Evolutionary conservation across 1,140 invertebrate species (phyloP), one percentile per base, ranked within the genome.

Genomic region (Panagrolaimus sp.): DNA sequence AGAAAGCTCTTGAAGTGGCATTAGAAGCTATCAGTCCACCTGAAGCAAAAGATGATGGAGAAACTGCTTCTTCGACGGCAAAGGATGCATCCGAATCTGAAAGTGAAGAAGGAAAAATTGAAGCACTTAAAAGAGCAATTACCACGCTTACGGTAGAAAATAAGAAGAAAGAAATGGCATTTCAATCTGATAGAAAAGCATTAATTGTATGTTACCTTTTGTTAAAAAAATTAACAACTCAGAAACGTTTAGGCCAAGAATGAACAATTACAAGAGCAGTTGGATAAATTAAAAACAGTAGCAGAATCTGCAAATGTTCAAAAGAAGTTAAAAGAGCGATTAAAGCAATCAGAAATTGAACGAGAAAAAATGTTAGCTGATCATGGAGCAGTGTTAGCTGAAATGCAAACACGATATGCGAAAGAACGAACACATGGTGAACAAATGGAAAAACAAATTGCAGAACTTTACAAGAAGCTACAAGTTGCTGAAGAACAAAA

Each of bases 111-210:
- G 38, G 63, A 8, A 48, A 66, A 23, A 77, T n/a, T 62, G 76
- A 75, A 1, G 57, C 72, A 14, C 44, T 76, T 14, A 79, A 79
- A 31, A 75, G 79, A 31, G 74, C 74, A 14, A 57, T 76, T 38
- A 48, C 72, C 3, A 74, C 74, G 5, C 43, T 76, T 20, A 76
- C 74, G 7, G 45, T 78, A 14, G 77, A 74, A 44, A 76, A 75
- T n/a, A 76, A 76, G 61, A 65, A 64, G 27, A 77, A 78, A 31
- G 74, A 76, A 61, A 69, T 76, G 45, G 74, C 75, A 16, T 76
- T 74, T 69, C 71, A 78, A 46, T n/a, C 45, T 7, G 74, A 76
- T 47, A 48, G 76, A 31, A 63, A 51, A 31, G 43, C 66, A 5
- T 61, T 76, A n/a, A 44, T 76, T 27, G 73, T 74, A 46, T 0